Evolutionary conservation across 2,888 invertebrate species (phyloP).

Genomic region (Ormyrus labotus): DNA sequence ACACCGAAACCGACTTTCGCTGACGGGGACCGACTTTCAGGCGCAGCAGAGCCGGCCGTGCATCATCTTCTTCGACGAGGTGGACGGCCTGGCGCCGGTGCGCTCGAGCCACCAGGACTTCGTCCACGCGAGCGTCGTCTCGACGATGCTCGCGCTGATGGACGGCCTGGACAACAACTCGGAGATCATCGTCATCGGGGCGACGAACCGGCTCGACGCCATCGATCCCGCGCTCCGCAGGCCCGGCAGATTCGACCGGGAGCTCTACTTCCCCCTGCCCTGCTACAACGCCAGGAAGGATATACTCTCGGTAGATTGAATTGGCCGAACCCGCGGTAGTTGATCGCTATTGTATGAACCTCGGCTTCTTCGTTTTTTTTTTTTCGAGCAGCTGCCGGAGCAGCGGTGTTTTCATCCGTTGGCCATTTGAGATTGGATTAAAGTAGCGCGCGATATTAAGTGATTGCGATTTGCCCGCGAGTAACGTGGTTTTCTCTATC

Average conservation of each 20-base stretch:
- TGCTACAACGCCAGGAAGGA: conserved; percentile 85
- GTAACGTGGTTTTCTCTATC: too few species aligned
- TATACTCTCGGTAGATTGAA: conserved; percentile 82
- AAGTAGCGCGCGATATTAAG: too few species aligned
- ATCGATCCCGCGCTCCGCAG: conserved; percentile 92
- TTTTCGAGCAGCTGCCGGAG: too few species aligned
- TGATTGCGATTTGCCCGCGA: too few species aligned
- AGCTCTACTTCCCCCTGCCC: conserved; percentile 90
- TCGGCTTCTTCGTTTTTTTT: too few species aligned
- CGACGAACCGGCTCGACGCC: conserved; percentile 92
- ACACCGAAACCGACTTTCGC: too few species aligned
- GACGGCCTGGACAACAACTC: conserved; percentile 91
- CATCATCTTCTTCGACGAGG: conserved; percentile 94
- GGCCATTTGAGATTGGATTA: too few species aligned
- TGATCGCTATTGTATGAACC: too few species aligned
- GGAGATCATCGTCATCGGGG: conserved; percentile 92
- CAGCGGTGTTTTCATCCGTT: too few species aligned
- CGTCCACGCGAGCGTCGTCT: conserved; percentile 92
- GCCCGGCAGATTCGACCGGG: conserved; percentile 93
- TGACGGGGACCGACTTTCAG: conserved; percentile 68
- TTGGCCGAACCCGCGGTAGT: too few species aligned
- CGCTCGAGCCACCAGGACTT: conserved; percentile 93
- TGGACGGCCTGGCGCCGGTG: conserved; percentile 93
- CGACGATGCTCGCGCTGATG: conserved; percentile 92
- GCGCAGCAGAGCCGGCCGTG: conserved; percentile 91